Conservation (phyloP, 2,797 vertebrate genomes). For the Aselliscus stoliczkanus region DNA sequence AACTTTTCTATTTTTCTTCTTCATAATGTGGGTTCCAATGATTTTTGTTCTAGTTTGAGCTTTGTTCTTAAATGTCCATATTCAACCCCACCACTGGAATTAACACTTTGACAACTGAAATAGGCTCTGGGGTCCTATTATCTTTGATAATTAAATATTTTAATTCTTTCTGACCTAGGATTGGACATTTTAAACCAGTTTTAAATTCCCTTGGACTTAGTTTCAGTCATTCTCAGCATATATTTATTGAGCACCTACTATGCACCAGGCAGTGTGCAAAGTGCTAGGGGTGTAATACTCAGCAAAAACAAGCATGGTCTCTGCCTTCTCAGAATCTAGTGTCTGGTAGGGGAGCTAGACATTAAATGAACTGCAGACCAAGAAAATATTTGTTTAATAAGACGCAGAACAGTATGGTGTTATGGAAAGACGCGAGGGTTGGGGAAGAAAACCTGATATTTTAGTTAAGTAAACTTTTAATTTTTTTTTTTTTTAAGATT, state of each 20-base stretch:
- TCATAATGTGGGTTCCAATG: not conserved
- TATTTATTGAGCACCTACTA: not conserved
- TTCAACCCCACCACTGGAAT: not conserved
- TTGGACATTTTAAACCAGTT: not conserved
- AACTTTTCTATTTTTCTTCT: not conserved
- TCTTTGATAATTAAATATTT: conserved; percentile 13
- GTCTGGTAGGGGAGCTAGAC: not conserved
- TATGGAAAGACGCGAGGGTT: not conserved
- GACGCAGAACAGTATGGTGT: not conserved
- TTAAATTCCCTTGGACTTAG: not conserved
- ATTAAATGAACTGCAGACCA: not conserved
- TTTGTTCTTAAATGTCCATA: not conserved
- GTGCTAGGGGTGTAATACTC: not conserved
- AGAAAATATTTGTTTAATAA: not conserved
- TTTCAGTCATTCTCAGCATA: not conserved
- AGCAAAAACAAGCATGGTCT: not conserved
- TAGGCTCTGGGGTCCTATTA: not conserved
- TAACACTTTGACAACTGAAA: not conserved
- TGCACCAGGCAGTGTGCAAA: not conserved
- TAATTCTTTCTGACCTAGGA: not conserved
- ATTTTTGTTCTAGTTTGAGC: not conserved
- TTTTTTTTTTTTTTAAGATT: no score
- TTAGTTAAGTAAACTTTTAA: not conserved
- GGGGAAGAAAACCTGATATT: not conserved
- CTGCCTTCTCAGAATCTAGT: not conserved